Evolutionary conservation across 2,113 vertebrate species (phyloP).

Genomic region (Eonycteris spelaea): DNA sequence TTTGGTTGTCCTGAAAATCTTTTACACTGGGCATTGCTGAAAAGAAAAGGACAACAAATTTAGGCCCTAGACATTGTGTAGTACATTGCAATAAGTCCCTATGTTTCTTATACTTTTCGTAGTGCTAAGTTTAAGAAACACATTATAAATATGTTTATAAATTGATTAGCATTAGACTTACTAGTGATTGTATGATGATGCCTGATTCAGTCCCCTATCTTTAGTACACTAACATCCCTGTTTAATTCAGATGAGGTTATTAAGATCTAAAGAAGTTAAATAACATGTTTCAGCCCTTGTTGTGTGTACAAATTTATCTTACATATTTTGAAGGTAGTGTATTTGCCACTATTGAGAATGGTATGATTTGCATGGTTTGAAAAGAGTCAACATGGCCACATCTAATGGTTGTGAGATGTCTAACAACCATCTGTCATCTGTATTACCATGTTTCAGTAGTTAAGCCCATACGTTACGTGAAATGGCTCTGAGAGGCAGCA

Average conservation of each 20-base stretch:
- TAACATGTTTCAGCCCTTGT: background rate
- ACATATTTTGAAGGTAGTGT: background rate
- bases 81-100: background rate
- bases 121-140: background rate
- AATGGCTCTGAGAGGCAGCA: background rate
- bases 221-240: background rate
- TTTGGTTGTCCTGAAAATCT: slow-evolving; percentile 27
- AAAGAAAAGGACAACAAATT: background rate
- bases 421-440: background rate
- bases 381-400: background rate
- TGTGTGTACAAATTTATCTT: background rate
- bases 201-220: background rate
- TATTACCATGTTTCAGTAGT: background rate
- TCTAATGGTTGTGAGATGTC: background rate
- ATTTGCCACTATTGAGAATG: background rate
- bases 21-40: background rate
- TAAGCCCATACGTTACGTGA: background rate
- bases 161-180: background rate
- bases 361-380: background rate
- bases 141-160: background rate
- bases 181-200: background rate
- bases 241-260: slow-evolving; percentile 8
- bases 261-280: background rate
- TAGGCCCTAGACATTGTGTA: background rate
- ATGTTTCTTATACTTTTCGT: background rate